phyloP scores from a whole-genome alignment of 2,888 invertebrate species.

The Electrophaes corylata region DNA sequence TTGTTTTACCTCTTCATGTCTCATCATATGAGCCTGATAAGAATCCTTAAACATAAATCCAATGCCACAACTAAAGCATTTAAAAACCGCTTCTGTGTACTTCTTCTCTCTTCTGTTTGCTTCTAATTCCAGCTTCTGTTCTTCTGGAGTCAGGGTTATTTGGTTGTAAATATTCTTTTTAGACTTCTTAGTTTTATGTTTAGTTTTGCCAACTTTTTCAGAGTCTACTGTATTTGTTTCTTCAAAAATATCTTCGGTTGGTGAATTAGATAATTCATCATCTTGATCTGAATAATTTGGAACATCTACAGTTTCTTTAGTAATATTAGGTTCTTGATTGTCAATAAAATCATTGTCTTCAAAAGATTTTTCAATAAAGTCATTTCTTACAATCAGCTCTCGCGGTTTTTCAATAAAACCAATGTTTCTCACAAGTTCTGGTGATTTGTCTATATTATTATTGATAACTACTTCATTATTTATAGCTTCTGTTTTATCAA shows the following conservation, averaged over 20 bases:
- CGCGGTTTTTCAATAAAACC: conserved; percentile 9
- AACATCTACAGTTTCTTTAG: background rate
- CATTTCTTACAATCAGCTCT: conserved; percentile 1
- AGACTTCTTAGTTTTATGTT: conserved; percentile 24
- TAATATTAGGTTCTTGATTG: background rate
- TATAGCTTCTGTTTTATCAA: conserved; percentile 8
- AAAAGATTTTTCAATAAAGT: background rate
- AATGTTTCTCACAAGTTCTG: conserved; percentile 5
- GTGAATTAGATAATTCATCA: background rate
- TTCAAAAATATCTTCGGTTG: background rate
- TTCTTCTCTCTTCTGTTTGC: conserved; percentile 65
- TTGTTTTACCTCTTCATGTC: conserved; percentile 66
- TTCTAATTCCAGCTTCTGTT: conserved; percentile 70
- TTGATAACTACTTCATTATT: conserved; percentile 1
- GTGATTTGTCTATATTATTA: background rate
- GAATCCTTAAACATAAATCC: conserved; percentile 74
- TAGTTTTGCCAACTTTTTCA: conserved; percentile 12
- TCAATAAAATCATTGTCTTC: conserved; percentile 6
- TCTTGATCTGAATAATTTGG: background rate
- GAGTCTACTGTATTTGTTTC: conserved; percentile 1
- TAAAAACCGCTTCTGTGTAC: conserved; percentile 69
- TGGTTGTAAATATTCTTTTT: conserved; percentile 55
- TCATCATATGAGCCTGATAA: conserved; percentile 77
- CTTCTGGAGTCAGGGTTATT: conserved; percentile 60
- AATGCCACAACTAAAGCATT: conserved; percentile 70